A percentile compares a stretch with the other conserved stretches of the same genome.
Evolutionary conservation across 2,113 vertebrate species (phyloP).

Genomic region (Capreolus pygargus): DNA sequence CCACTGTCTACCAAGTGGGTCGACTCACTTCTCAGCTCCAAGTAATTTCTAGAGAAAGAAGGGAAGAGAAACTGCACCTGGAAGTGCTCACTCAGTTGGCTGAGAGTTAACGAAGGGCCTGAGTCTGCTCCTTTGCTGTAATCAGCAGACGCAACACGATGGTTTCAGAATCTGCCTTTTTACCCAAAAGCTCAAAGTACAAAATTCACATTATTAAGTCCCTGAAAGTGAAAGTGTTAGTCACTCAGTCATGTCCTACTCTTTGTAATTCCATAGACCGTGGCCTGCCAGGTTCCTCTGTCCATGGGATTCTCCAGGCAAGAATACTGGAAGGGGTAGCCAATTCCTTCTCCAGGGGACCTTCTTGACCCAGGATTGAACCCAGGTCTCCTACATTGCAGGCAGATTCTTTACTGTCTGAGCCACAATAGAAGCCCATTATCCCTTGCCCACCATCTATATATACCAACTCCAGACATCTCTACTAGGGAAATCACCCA

Average conservation of each 20-base stretch:
- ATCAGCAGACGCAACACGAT: neutral
- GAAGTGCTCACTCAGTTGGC: neutral
- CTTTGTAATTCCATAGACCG: neutral
- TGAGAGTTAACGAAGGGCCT: neutral
- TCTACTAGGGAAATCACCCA: neutral
- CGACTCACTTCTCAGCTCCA: neutral
- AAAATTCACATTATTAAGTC: neutral
- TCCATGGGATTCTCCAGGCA: neutral
- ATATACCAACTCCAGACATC: neutral
- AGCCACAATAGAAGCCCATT: neutral
- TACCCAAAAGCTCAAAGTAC: slow-evolving; percentile 7
- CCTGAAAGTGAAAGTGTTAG: neutral
- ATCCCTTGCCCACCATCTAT: neutral
- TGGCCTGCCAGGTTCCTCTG: neutral
- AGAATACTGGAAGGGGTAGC: neutral
- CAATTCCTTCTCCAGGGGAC: neutral
- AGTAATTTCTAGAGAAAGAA: slow-evolving; percentile 36
- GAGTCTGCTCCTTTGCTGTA: neutral
- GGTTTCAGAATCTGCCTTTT: slow-evolving; percentile 17
- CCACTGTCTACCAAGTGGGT: neutral
- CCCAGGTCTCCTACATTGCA: neutral
- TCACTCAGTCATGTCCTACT: neutral
- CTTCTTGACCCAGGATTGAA: neutral
- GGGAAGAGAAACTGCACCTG: neutral
- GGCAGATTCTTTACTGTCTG: neutral